Base-by-base conservation (phyloP, 1,140 invertebrate genomes). In the Sitophilus oryzae region DNA sequence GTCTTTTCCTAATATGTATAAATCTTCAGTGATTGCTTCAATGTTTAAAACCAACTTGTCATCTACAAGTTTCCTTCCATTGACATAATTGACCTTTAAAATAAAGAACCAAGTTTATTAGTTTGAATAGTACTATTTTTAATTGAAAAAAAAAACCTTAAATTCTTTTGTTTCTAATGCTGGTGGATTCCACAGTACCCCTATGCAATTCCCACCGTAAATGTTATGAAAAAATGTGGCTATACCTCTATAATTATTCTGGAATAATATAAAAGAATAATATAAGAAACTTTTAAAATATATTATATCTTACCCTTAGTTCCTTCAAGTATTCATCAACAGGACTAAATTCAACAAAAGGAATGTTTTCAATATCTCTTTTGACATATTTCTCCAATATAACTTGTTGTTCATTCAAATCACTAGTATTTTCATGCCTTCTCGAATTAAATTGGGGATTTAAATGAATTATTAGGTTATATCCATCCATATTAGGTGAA, bases 171-270 rank as follows among this genome's bases (percentile, higher is more conserved):
- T 47, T 45, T 82, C 77, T 16, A 80, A 70, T 1, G 79, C 74
- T 42, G 76, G 66, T 5, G 90, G 89, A 69, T 86, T 91, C 78
- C 92, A 88, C 11, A 93, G 69, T 44, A 95, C 84, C 6, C 81
- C 89, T 57, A 97, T 86, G 6, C 82, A 72, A 53, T 80, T 77
- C 20, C 91, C 91, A 16, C 92, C 92, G 74, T 86, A 91, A 0
- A 76, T 73, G 71, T 96, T 88, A 69, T 93, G 82, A 69, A 96
- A 94, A 70, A 96, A 96, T 21, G 92, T 67, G 1, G 89, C 91
- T 63, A 83, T 83, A 22, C 92, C 81, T 3, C 77, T 78, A 71
- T 88, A 96, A 45, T 79, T 79, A 45, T 76, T 75, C 87, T 91
- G 62, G 34, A 78, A 79, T 56, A 51, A 40, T 51, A 56, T 52